Evolutionary conservation across 2,888 invertebrate genomes (phyloP), one percentile per base, ranked within the genome.

Genomic region (Lampropteryx suffumata): DNA sequence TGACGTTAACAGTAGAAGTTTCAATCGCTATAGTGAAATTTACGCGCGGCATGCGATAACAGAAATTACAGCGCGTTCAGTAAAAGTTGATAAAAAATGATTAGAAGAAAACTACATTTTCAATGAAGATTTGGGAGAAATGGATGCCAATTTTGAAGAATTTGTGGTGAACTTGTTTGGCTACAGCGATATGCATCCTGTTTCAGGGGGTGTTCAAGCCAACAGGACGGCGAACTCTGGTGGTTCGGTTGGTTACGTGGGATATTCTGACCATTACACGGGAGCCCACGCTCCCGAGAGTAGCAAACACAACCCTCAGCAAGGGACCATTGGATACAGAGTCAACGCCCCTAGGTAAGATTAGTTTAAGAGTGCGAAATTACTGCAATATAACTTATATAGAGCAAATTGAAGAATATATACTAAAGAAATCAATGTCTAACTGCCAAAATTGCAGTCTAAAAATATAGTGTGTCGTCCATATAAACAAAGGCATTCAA

Each of bases 201-300:
- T 86, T 90, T 86, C 89, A 89, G 89, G 79, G 76, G 86, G 94
- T 94, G 76, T 92, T 93, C 93, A 93, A 84, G 92, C 93, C 90
- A 93, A 92, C 94, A 85, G 90, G 94, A 93, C 94, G 85, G 89
- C 90, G 85, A 83, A 88, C 91, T 93, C 93, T 82, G 85, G 92
- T 85, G 92, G 93, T 84, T 92, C 93, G 91, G 91, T 90, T 82
- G 92, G 91, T 78, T 92, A 91, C 91, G 87, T 79, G 77, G 80
- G 80, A 67, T 75, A 91, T 72, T 72, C 76, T 65, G 83, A 76
- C 73, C 79, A 66, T 69, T 85, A 85, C 80, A 63, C 76, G 79
- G 91, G 87, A 82, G 88, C 83, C 62, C 76, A 74, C 69, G 84
- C 85, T 86, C 84, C 85, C 81, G 84, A 84, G 66, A 79, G 77